phyloP scores from a whole-genome alignment of 2,113 vertebrate genomes.

The Campylomormyrus numenius region DNA sequence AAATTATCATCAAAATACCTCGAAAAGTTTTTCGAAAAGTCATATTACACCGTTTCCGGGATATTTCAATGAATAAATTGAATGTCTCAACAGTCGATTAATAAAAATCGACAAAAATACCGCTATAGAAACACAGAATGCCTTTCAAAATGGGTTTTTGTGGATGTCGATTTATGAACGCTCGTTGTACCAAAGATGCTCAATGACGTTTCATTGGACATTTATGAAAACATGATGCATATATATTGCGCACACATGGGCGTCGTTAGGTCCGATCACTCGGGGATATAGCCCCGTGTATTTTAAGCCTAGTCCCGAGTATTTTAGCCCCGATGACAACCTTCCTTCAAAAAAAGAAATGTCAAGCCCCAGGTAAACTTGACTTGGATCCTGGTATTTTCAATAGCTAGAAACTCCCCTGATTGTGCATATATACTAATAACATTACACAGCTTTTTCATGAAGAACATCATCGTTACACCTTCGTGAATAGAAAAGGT shows the following conservation, averaged over 20 bases:
- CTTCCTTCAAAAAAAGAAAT: no score
- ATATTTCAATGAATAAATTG: neutral
- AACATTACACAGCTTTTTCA: neutral
- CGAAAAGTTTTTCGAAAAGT: neutral
- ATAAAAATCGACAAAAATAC: neutral
- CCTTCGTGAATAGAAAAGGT: neutral
- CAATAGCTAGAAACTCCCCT: no score
- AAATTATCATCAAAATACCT: neutral
- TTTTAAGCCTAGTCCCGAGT: no score
- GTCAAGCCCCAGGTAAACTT: no score
- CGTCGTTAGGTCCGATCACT: no score
- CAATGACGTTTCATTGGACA: neutral
- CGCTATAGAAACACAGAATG: neutral
- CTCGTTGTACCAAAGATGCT: neutral
- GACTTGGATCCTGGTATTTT: no score
- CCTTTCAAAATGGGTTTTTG: neutral
- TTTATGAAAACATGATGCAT: neutral
- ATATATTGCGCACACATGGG: neutral
- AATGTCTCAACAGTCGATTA: neutral
- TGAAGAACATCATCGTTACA: neutral
- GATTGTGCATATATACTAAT: neutral
- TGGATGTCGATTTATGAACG: neutral
- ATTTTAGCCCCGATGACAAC: no score
- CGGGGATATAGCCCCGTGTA: no score
- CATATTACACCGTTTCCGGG: neutral